These are phyloP conservation scores for Hoplostethus atlanticus DNA, from an alignment of 2,797 vertebrate species.

Conservation along the genomic window DNA sequence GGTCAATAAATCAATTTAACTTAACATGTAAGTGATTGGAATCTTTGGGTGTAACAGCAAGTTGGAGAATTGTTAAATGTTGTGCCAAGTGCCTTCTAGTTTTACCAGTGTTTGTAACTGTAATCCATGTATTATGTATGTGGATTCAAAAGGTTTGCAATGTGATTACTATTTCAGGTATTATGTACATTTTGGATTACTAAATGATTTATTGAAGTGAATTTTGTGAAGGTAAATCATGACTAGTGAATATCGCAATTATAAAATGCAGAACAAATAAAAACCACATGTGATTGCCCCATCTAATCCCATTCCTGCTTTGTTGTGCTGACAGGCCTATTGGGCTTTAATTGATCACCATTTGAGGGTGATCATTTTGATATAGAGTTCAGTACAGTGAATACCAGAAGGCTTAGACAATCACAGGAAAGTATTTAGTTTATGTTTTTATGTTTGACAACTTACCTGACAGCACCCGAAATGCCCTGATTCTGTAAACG, in stretches of 20 bases:
- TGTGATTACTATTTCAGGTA: neutral
- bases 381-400: neutral
- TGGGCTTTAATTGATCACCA: neutral
- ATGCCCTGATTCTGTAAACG: neutral
- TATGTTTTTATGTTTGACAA: neutral
- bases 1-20: too few relatives aligned
- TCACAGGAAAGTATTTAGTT: conserved; percentile 39
- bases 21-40: too few relatives aligned
- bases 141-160: conserved; percentile 2
- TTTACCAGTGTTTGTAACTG: neutral
- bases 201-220: neutral
- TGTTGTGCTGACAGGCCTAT: neutral
- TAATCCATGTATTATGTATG: neutral
- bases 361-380: neutral
- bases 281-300: too few relatives aligned
- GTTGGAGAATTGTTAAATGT: too few relatives aligned
- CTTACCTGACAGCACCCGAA: neutral
- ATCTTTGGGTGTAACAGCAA: too few relatives aligned
- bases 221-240: neutral
- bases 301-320: too few relatives aligned
- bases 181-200: neutral
- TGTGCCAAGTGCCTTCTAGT: too few relatives aligned
- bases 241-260: conserved; percentile 26
- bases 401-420: neutral
- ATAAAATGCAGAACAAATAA: conserved; percentile 41